Base-by-base conservation (phyloP, 1,140 invertebrate species). In the Macrocentrus cingulum region DNA sequence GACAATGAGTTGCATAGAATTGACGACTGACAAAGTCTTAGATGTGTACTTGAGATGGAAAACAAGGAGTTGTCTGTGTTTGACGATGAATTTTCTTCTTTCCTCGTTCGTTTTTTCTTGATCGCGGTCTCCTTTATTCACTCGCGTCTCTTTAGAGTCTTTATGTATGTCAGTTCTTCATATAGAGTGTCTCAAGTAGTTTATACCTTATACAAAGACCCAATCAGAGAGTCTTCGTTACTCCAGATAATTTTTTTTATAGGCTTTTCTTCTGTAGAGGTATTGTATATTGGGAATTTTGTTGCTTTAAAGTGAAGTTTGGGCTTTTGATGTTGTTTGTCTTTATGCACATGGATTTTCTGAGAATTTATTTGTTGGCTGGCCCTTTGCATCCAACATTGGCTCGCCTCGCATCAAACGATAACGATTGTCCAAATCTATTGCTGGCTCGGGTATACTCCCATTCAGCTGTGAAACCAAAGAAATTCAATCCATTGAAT, bases 381-480 rank as follows among this genome's bases (percentile, higher is more conserved):
- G 70, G 16, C 73, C 72, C 13, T 71, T 1, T 0, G 63, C 66
- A 45, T 79, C 74, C 32, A 79, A 37, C 76, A 77, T 77, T 8
- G 60, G 66, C 19, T 79, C 74, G 34, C 68, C 57, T 22, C 74
- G 61, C 68, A 80, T 73, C 9, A 74, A 49, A 20, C 77, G 66
- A 41, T 80, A 79, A 23, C 74, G 70, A 68, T 80, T 80, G 64
- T 79, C 76, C 63, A 80, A 57, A 51, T 76, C 69, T 48, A 77
- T 69, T 1, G 65, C 65, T 6, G 77, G 76, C 13, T 61, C 45
- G 41, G 15, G 52, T 0, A 66, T 58, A 19, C 66, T 36, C 1
- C 63, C 54, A 5, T 59, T n/a, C 9, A 68, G 34, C 75, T 76
- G 62, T 15, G 66, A 69, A 52, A 23, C n/a, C n/a, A 59, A 37